These are phyloP conservation scores for Macaria liturata DNA, from an alignment of 2,888 invertebrate species.

Conservation along the genomic window DNA sequence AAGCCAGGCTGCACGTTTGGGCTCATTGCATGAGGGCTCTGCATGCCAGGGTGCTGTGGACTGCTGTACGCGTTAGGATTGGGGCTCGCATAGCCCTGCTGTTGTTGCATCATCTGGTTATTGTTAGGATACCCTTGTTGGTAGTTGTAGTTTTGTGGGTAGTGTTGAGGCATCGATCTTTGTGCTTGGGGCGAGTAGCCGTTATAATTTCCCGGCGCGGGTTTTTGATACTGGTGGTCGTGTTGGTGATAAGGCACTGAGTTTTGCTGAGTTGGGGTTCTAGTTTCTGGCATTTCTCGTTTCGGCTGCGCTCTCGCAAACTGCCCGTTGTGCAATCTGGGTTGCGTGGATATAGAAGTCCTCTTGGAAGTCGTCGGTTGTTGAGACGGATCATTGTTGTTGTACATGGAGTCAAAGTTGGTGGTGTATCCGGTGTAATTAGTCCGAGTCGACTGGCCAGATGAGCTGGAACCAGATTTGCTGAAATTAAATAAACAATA, in stretches of 20 bases:
- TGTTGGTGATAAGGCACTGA: slow-evolving; percentile 69
- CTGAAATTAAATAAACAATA: slow-evolving; percentile 50
- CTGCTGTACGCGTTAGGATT: slow-evolving; percentile 68
- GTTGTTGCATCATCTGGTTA: slow-evolving; percentile 65
- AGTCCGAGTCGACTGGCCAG: slow-evolving; percentile 74
- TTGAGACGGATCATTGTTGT: slow-evolving; percentile 66
- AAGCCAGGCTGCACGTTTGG: slow-evolving; percentile 67
- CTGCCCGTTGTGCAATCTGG: slow-evolving; percentile 67
- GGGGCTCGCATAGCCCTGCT: slow-evolving; percentile 67
- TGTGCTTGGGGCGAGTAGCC: slow-evolving; percentile 68
- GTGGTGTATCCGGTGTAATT: slow-evolving; percentile 76
- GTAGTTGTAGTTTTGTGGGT: slow-evolving; percentile 68
- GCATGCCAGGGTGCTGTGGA: slow-evolving; percentile 71
- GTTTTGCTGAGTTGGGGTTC: slow-evolving; percentile 44
- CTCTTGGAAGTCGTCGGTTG: slow-evolving; percentile 67
- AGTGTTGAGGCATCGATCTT: slow-evolving; percentile 58
- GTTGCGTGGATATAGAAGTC: slow-evolving; percentile 64
- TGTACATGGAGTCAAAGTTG: slow-evolving; percentile 75
- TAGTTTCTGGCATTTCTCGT: slow-evolving; percentile 60
- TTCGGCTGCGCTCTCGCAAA: slow-evolving; percentile 64
- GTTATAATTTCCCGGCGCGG: slow-evolving; percentile 58
- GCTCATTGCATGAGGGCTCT: slow-evolving; percentile 68
- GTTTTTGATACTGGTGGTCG: slow-evolving; percentile 78
- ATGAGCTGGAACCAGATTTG: slow-evolving; percentile 79
- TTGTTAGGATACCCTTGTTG: slow-evolving; percentile 62